Evolutionary conservation across 1,140 invertebrate genomes (phyloP).

Genomic region (Neelides sp.): DNA sequence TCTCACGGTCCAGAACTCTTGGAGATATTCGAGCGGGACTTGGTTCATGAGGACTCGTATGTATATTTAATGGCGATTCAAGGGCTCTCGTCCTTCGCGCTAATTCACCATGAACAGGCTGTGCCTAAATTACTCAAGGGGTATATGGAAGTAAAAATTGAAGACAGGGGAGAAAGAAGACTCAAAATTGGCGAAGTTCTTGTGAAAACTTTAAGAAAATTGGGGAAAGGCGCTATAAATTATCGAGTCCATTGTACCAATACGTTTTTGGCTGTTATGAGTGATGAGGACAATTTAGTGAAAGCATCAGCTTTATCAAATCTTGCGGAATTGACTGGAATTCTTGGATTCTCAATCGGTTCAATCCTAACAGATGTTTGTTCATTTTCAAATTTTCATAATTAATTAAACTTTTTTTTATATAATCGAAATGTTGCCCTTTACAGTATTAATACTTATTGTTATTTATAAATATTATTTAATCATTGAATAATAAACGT

Average conservation of each 20-base stretch:
- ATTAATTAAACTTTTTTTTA: too few relatives aligned
- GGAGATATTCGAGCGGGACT: slow-evolving; percentile 56
- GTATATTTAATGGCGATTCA: slow-evolving; percentile 66
- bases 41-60: slow-evolving; percentile 68
- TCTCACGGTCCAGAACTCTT: slow-evolving; percentile 53
- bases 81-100: slow-evolving; percentile 51
- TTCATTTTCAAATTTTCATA: too few relatives aligned
- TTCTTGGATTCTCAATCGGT: slow-evolving; percentile 59
- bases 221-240: slow-evolving; percentile 58
- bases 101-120: slow-evolving; percentile 12
- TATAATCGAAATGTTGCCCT: too few relatives aligned
- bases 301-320: slow-evolving; percentile 70
- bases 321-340: slow-evolving; percentile 65
- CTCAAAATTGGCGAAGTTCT: slow-evolving; percentile 73
- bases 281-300: slow-evolving; percentile 58
- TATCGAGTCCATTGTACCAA: slow-evolving; percentile 59
- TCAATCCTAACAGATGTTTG: slow-evolving; percentile 57
- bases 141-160: slow-evolving; percentile 32
- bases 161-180: slow-evolving; percentile 46
- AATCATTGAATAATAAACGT: not conserved
- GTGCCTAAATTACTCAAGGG: slow-evolving; percentile 13
- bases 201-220: slow-evolving; percentile 52
- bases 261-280: slow-evolving; percentile 52
- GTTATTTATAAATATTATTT: too few relatives aligned
- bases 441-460: too few relatives aligned